These are phyloP conservation scores for Stenoptilia bipunctidactyla DNA, from an alignment of 2,888 invertebrate genomes.

Conservation along the genomic window DNA sequence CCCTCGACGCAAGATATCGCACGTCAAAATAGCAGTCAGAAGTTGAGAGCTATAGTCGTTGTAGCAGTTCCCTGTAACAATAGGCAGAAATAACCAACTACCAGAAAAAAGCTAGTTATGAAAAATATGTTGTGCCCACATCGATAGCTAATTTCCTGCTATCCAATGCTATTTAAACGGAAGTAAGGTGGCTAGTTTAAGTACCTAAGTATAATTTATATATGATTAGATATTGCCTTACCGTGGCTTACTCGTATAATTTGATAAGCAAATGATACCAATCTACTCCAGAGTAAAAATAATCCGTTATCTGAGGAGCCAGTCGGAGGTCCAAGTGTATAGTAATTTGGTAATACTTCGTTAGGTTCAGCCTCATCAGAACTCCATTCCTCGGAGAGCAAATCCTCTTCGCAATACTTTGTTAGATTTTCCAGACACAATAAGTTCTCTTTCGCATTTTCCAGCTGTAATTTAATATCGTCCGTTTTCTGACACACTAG, in stretches of 20 bases:
- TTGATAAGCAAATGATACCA: slow-evolving; percentile 54
- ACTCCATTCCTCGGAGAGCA: slow-evolving; percentile 17
- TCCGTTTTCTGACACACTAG: slow-evolving; percentile 16
- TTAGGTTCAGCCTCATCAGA: background rate
- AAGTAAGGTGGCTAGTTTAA: no score
- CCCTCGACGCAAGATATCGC: slow-evolving; percentile 49
- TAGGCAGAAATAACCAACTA: no score
- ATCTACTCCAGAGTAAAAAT: slow-evolving; percentile 38
- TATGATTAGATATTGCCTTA: slow-evolving; percentile 19
- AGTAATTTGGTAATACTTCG: slow-evolving; percentile 11
- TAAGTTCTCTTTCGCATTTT: slow-evolving; percentile 37
- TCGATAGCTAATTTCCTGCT: background rate
- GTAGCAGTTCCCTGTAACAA: slow-evolving; percentile 48
- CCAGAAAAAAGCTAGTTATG: no score
- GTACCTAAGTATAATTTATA: no score
- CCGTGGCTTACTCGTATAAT: slow-evolving; percentile 45
- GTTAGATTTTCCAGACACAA: slow-evolving; percentile 32
- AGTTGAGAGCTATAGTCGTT: slow-evolving; percentile 54
- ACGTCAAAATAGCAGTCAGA: slow-evolving; percentile 47
- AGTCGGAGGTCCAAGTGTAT: background rate
- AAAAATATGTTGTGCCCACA: no score
- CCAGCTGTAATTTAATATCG: slow-evolving; percentile 33
- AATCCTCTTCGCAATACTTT: slow-evolving; percentile 24
- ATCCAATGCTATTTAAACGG: no score
- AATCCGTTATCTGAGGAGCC: slow-evolving; percentile 21